Conservation (phyloP, 2,888 invertebrate genomes). For the Micoletzkya japonica region DNA sequence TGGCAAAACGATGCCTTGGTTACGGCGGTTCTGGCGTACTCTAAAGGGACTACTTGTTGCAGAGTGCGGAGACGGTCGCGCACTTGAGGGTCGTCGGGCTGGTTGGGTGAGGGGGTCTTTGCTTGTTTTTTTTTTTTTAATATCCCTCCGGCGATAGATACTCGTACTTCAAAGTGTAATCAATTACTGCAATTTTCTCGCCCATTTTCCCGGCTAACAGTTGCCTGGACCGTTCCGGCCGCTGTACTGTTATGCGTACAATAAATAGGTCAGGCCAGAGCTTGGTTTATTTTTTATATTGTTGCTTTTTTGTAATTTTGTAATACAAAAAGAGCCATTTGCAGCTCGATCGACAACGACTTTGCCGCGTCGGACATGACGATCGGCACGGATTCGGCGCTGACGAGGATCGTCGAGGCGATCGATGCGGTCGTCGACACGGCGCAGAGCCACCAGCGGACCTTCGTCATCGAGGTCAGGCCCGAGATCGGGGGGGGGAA, state of each 20-base stretch:
- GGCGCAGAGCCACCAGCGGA: slow-evolving; percentile 92
- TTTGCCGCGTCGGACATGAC: slow-evolving; percentile 99
- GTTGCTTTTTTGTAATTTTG: too few relatives aligned
- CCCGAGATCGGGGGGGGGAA: neutral
- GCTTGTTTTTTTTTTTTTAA: neutral
- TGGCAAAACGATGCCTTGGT: too few relatives aligned
- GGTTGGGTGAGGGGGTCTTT: slow-evolving; percentile 32
- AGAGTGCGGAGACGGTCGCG: slow-evolving; percentile 33
- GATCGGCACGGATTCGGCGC: slow-evolving; percentile 89
- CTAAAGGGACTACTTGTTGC: too few relatives aligned
- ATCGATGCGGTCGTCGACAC: slow-evolving; percentile 96
- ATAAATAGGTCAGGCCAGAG: too few relatives aligned
- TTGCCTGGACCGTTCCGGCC: too few relatives aligned
- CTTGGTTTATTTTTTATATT: too few relatives aligned
- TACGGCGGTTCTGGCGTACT: neutral
- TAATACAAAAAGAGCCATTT: too few relatives aligned
- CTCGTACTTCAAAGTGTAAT: too few relatives aligned
- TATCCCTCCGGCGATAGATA: neutral
- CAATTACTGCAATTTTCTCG: too few relatives aligned
- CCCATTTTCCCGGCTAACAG: too few relatives aligned
- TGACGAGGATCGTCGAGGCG: slow-evolving; percentile 94
- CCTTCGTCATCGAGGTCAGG: slow-evolving; percentile 86
- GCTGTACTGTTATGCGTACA: too few relatives aligned
- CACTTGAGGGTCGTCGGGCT: slow-evolving; percentile 37
- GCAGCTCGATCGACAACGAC: slow-evolving; percentile 74